Evolutionary conservation across 23 tunicate genomes (phyloP).

Genomic region (Oikopleura vanhoeffeni): DNA sequence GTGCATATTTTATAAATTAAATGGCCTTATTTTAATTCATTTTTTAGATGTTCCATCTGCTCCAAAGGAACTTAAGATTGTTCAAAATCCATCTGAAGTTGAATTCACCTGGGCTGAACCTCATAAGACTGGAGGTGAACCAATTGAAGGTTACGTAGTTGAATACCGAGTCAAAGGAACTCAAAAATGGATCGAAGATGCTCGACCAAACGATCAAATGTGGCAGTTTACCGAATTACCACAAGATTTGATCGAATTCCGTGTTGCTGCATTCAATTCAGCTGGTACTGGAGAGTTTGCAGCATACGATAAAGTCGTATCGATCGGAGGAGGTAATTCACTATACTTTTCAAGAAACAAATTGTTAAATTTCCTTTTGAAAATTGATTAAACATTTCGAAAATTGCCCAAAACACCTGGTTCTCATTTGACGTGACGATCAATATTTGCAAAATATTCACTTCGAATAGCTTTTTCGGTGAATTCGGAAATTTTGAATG

Average conservation of each 20-base stretch:
- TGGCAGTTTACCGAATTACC: constrained; percentile 42
- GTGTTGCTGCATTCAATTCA: constrained; percentile 64
- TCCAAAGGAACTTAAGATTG: background rate
- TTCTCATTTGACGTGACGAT: too few relatives aligned
- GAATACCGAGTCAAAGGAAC: constrained; percentile 45
- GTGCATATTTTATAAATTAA: too few relatives aligned
- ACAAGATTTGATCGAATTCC: constrained; percentile 31
- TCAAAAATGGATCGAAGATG: constrained; percentile 34
- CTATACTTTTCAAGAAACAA: too few relatives aligned
- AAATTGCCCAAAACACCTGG: too few relatives aligned
- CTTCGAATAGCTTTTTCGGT: too few relatives aligned
- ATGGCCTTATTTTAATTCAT: background rate
- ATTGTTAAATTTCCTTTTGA: too few relatives aligned
- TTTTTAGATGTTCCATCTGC: background rate
- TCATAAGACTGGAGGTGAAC: constrained; percentile 17
- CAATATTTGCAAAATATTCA: too few relatives aligned
- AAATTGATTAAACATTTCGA: too few relatives aligned
- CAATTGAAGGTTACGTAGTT: constrained; percentile 28
- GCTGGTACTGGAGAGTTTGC: constrained; percentile 49
- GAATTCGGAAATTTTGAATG: too few relatives aligned
- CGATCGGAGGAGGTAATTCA: background rate
- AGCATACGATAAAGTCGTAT: background rate
- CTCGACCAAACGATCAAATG: background rate
- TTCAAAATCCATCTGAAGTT: background rate
- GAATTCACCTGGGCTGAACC: background rate